Evolutionary conservation across 2,797 vertebrate genomes (phyloP).

Genomic region (Paguma larvata): DNA sequence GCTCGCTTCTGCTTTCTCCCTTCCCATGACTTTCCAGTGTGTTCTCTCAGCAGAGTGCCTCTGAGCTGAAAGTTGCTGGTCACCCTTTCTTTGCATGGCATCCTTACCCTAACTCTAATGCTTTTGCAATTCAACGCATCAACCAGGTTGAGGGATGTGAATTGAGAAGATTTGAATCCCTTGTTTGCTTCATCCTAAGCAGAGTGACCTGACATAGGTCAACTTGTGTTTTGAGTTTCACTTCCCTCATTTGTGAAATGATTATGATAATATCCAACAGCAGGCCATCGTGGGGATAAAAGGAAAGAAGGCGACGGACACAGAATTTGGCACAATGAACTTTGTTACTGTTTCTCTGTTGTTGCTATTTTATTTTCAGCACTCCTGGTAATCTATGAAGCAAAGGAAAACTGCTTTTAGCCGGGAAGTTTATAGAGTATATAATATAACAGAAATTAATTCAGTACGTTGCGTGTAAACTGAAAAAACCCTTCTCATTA

Average conservation of each 20-base stretch:
- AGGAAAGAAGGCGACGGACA: neutral
- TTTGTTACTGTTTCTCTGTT: neutral
- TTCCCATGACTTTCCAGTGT: neutral
- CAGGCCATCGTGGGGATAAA: neutral
- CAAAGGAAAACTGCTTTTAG: neutral
- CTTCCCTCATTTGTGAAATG: neutral
- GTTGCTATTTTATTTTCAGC: neutral
- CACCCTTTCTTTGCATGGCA: neutral
- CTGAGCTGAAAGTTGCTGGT: neutral
- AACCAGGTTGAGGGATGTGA: neutral
- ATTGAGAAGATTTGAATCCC: neutral
- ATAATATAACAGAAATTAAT: neutral
- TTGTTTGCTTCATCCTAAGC: neutral
- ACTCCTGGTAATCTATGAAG: neutral
- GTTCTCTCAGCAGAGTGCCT: neutral
- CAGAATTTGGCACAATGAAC: neutral
- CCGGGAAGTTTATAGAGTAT: neutral
- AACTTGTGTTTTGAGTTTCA: neutral
- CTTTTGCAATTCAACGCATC: neutral
- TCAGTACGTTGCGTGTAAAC: neutral
- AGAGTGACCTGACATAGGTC: neutral
- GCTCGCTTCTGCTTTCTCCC: accelerated
- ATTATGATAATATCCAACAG: neutral
- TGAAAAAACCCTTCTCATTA: neutral
- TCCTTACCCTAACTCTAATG: neutral